Conservation (phyloP, 1,140 invertebrate species). For the Bombus waltoni region DNA sequence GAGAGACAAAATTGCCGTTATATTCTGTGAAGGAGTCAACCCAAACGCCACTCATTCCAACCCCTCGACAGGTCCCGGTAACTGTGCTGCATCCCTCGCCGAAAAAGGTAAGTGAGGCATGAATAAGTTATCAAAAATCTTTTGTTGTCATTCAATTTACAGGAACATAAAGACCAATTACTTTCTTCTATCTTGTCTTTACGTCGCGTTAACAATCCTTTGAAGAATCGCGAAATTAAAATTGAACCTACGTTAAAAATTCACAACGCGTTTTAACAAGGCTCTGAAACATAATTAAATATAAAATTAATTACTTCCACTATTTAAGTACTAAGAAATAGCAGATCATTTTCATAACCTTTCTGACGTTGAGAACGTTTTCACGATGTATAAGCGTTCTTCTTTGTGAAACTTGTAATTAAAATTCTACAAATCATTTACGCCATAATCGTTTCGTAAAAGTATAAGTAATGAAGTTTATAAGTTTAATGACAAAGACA, state of each 20-base stretch:
- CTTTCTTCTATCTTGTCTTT: neutral
- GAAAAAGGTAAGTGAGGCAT: slow-evolving; percentile 77
- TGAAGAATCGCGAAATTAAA: too few relatives aligned
- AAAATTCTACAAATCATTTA: slow-evolving; percentile 3
- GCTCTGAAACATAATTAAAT: neutral
- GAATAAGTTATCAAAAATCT: slow-evolving; percentile 26
- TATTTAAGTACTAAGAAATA: slow-evolving; percentile 1
- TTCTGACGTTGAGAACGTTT: neutral
- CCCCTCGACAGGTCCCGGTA: slow-evolving; percentile 79
- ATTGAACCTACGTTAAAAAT: neutral
- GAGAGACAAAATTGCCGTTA: slow-evolving; percentile 74
- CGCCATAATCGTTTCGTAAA: neutral
- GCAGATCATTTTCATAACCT: neutral
- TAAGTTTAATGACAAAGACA: neutral
- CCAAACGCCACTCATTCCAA: slow-evolving; percentile 68
- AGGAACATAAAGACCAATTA: slow-evolving; percentile 9
- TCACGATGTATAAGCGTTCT: neutral
- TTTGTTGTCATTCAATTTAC: slow-evolving; percentile 14
- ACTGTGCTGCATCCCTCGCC: slow-evolving; percentile 79
- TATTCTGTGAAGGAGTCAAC: slow-evolving; percentile 70
- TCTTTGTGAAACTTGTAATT: neutral
- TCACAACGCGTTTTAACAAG: neutral
- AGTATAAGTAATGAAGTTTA: neutral
- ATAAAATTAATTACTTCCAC: slow-evolving; percentile 21
- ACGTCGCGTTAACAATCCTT: neutral